These are phyloP conservation scores for Thermophis baileyi DNA, from an alignment of 2,113 vertebrate species.

Conservation along the genomic window DNA sequence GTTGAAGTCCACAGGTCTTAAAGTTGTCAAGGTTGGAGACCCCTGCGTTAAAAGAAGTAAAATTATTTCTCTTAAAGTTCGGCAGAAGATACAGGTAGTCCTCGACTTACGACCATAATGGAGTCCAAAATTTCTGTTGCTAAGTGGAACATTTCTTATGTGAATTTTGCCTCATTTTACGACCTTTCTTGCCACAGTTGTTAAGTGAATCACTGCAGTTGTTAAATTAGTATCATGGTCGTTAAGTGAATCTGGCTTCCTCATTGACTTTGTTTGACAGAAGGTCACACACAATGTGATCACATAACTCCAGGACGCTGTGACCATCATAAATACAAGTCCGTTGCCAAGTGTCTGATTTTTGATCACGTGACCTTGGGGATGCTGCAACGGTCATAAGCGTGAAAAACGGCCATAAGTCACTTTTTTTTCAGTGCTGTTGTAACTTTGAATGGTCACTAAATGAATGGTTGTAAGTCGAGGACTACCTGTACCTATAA, in stretches of 20 bases:
- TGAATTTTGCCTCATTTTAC: neutral
- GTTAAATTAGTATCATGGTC: neutral
- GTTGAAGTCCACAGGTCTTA: too few relatives aligned
- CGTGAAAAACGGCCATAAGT: too few relatives aligned
- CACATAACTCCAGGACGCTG: rapidly evolving
- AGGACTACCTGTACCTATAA: neutral
- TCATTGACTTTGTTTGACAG: too few relatives aligned
- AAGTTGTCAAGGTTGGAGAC: too few relatives aligned
- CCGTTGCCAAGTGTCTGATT: too few relatives aligned
- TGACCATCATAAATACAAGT: too few relatives aligned
- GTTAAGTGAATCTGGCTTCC: neutral
- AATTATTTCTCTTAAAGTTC: neutral
- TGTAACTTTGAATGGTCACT: neutral
- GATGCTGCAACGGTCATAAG: too few relatives aligned
- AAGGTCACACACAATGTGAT: too few relatives aligned
- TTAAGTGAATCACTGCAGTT: neutral
- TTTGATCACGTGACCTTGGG: too few relatives aligned
- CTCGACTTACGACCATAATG: neutral
- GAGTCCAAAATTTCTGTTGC: neutral
- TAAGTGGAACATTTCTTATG: neutral
- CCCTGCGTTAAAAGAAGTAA: too few relatives aligned
- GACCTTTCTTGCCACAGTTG: neutral
- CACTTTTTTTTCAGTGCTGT: too few relatives aligned
- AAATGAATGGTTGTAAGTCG: too few relatives aligned
- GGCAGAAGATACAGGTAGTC: neutral